Evolutionary conservation across 2,888 invertebrate genomes (phyloP).

Genomic region (Abrostola tripartita): DNA sequence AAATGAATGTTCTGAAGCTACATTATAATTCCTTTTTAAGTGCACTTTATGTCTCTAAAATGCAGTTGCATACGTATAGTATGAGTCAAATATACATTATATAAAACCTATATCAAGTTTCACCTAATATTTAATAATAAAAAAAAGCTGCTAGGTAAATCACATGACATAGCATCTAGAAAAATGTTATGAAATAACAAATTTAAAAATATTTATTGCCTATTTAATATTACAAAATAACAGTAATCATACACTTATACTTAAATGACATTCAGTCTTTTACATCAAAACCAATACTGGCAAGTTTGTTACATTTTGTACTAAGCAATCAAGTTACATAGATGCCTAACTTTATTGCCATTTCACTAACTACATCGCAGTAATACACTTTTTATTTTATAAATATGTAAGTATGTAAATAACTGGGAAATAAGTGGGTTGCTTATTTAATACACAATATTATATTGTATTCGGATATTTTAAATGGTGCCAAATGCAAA

Average conservation of each 20-base stretch:
- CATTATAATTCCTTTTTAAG: constrained; percentile 34
- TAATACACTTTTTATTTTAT: constrained; percentile 9
- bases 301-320: constrained; percentile 88
- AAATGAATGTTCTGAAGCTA: constrained; percentile 19
- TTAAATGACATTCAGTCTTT: constrained; percentile 88
- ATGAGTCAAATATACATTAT: constrained; percentile 31
- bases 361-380: constrained; percentile 77
- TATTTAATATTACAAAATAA: constrained; percentile 77
- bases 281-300: constrained; percentile 88
- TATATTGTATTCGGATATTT: constrained; percentile 4
- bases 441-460: constrained; percentile 32
- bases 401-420: constrained; percentile 24
- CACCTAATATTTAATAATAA: constrained; percentile 39
- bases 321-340: constrained; percentile 81
- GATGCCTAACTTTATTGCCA: constrained; percentile 71
- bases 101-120: constrained; percentile 41
- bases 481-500: constrained; percentile 10
- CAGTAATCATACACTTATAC: constrained; percentile 73
- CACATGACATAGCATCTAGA: constrained; percentile 60
- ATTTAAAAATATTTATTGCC: constrained; percentile 65
- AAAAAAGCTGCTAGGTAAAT: constrained; percentile 67
- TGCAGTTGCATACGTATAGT: constrained; percentile 35
- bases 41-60: constrained; percentile 47
- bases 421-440: constrained; percentile 49
- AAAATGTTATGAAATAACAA: constrained; percentile 56